These are phyloP conservation scores for Cheilosia grossa DNA, from an alignment of 2,888 invertebrate species.

Conservation along the genomic window DNA sequence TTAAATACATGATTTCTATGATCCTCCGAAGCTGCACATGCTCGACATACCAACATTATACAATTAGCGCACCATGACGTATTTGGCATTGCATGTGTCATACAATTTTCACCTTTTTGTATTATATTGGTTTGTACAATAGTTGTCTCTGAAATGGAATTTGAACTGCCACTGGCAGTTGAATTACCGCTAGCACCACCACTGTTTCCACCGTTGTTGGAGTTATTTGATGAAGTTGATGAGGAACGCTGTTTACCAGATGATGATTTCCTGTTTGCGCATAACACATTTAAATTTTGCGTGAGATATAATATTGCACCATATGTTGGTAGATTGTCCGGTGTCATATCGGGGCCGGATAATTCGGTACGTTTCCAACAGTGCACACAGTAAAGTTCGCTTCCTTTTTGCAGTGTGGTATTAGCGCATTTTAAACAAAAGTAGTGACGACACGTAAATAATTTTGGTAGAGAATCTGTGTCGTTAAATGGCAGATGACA, in stretches of 20 bases:
- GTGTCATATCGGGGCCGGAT: constrained; percentile 86
- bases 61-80: constrained; percentile 89
- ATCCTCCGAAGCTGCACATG: constrained; percentile 87
- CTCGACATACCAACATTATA: constrained; percentile 86
- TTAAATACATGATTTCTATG: constrained; percentile 88
- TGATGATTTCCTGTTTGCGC: constrained; percentile 83
- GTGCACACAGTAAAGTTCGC: constrained; percentile 88
- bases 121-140: constrained; percentile 71
- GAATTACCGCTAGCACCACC: constrained; percentile 51
- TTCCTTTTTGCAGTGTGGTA: constrained; percentile 87
- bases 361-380: constrained; percentile 90
- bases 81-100: constrained; percentile 89
- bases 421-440: constrained; percentile 90
- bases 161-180: constrained; percentile 41
- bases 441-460: constrained; percentile 90
- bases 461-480: constrained; percentile 88
- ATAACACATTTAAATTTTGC: constrained; percentile 86
- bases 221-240: constrained; percentile 72
- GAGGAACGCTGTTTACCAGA: constrained; percentile 76
- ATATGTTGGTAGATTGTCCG: constrained; percentile 88
- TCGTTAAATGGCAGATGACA: constrained; percentile 91
- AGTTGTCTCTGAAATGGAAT: constrained; percentile 48
- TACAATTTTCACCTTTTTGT: constrained; percentile 85
- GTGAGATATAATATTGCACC: constrained; percentile 87
- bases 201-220: constrained; percentile 63